Base-by-base conservation (phyloP, 2,888 invertebrate genomes). In the Perizoma flavofasciatum region DNA sequence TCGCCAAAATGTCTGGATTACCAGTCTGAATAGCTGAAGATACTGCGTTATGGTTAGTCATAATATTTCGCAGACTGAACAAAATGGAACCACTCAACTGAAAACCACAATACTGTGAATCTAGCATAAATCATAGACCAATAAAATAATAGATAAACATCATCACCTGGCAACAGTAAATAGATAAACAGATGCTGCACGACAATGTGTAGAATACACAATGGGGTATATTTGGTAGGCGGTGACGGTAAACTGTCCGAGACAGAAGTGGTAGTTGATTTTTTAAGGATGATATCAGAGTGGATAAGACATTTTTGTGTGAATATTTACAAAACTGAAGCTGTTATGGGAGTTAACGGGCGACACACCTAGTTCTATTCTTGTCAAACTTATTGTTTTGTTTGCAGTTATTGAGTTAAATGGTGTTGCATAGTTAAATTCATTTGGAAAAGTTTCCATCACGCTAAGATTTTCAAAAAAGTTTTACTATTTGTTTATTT, bases 151-250 rank as follows among this genome's bases (percentile, higher is more conserved):
- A 67, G 83, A 82, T 82, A 78, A 68, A 52, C 51, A 83, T 83
- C 82, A 65, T 69, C 77, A 79, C 76, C 79, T 79, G 82, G 75
- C 49, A 22, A 71, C 69, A 72, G 46, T 71, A 67, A 63, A 69
- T 71, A 72, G 66, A 69, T 74, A 80, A 85, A 87, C 91, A 91
- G 89, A 89, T 91, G 90, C 73, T 80, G 73, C 10, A 46, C 53
- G 43, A 57, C 61, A 55, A 51, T 55, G 55, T 55, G 55, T 51
- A 11, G 35, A n/a, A 5, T 67, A 41, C 73, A 90, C 89, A 90
- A 90, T 85, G 81, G 61, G 61, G 77, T 69, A 82, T 85, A 91
- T 90, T 89, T 74, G 88, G 90, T 86, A 89, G 91, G 91, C 91
- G 91, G 89, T 85, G 90, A 85, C 85, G 81, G 77, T 86, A 78